These are phyloP conservation scores for Ridgeia piscesae DNA, from an alignment of 1,140 invertebrate genomes.

Conservation along the genomic window DNA sequence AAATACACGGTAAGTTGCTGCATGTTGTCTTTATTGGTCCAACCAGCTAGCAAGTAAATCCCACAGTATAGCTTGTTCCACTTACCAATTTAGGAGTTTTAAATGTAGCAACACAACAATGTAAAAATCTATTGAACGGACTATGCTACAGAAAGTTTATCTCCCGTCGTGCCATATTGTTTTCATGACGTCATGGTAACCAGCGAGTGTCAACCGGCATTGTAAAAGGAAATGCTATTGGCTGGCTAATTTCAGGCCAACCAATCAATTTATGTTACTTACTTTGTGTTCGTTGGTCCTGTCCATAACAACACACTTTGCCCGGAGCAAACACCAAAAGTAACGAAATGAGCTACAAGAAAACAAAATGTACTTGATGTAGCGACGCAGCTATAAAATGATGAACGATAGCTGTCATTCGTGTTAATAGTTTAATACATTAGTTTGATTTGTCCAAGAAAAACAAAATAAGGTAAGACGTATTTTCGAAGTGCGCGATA, in stretches of 20 bases:
- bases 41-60: not conserved
- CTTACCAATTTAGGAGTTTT: constrained; percentile 13
- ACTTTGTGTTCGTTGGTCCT: not conserved
- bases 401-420: not conserved
- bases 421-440: not conserved
- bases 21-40: not conserved
- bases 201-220: constrained; percentile 7
- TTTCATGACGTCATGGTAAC: constrained; percentile 42
- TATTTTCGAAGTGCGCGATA: not conserved
- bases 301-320: constrained; percentile 5
- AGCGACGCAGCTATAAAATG: not conserved
- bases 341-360: not conserved
- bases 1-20: not conserved
- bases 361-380: not conserved
- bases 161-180: constrained; percentile 33
- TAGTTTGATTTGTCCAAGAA: constrained; percentile 1
- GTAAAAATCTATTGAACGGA: not conserved
- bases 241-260: constrained; percentile 29
- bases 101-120: not conserved
- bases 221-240: constrained; percentile 32
- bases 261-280: not conserved
- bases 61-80: not conserved
- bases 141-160: constrained; percentile 15
- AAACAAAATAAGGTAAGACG: constrained; percentile 1
- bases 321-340: not conserved